Evolutionary conservation across 1,140 invertebrate species (phyloP), one percentile per base, ranked within the genome.

Genomic region (Apis dorsata): DNA sequence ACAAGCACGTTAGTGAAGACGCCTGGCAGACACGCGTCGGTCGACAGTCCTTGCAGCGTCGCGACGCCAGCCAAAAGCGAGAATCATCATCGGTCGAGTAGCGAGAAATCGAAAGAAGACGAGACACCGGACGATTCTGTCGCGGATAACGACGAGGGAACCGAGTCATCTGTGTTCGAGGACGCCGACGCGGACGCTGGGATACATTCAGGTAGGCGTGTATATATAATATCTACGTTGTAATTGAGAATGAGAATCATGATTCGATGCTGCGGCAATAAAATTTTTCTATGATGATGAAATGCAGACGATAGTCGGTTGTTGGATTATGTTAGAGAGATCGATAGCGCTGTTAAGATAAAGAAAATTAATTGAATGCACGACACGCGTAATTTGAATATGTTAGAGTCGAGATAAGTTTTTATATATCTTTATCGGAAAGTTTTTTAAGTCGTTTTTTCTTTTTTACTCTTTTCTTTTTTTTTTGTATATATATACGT

Each of bases 181-280:
- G 93, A 93, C 83, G 81, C 90, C 12, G 93, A 96, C 73, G 94
- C 95, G 75, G 95, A 96, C 87, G 95, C 94, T 75, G 87, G 87
- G 55, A 62, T 88, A 68, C 87, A 88, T 81, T 88, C 86, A 86
- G 86, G 87, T 88, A 78, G 1, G 34, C 49, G 34, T 21, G 17
- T 15, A n/a, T 21, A 12, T 3, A 11, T n/a, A 44, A 44, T 11
- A 17, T 53, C 8, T 21, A 51, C 11, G 12, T 69, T 24, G 34
- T 21, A 68, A 68, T 68, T 44, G 12, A 24, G 8, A 19, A 69
- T 69, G 44, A 12, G 12, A 1, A 34, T 5, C 44, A 21, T 69
- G 19, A 4, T 44, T 49, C 19, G 28, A 34, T 28, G 15, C 10
- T 24, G 15, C 62, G 63, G 1, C 24, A 15, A 28, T 28, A 11